phyloP scores from a whole-genome alignment of 2,113 vertebrate species.

The Ophthalmolycus amberensis region DNA sequence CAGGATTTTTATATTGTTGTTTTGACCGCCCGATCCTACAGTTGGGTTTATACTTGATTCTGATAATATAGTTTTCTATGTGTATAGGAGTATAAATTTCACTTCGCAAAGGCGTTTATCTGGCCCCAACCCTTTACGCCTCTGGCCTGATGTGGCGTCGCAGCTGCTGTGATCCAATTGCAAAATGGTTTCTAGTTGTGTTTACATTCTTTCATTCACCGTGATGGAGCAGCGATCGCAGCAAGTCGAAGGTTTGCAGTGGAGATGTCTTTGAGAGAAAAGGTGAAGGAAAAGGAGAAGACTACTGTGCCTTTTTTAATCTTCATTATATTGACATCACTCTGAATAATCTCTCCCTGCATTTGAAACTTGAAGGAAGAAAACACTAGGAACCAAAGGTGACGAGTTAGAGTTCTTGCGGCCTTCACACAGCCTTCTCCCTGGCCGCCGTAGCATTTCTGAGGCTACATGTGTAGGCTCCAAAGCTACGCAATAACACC shows the following conservation, averaged over 20 bases:
- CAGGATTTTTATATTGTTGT: neutral
- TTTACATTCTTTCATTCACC: neutral
- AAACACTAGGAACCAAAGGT: neutral
- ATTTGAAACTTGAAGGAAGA: neutral
- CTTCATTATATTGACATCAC: neutral
- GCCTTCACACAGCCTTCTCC: neutral
- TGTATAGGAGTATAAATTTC: neutral
- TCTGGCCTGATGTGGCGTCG: neutral
- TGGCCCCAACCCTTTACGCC: neutral
- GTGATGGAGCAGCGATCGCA: fast-evolving
- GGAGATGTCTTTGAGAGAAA: neutral
- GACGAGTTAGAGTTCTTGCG: neutral
- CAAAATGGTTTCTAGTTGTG: neutral
- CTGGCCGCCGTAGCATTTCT: neutral
- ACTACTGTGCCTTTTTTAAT: neutral
- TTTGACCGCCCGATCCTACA: neutral
- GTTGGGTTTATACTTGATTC: neutral
- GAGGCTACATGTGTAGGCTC: neutral
- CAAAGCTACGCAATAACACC: neutral
- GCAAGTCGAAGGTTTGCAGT: neutral
- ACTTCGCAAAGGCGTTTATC: neutral
- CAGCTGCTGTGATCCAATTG: no score
- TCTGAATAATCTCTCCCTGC: neutral
- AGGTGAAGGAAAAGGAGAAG: neutral
- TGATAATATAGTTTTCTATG: neutral